Percentiles rank a stretch among this genome's conserved stretches.
Evolutionary conservation across 2,113 vertebrate genomes (phyloP).

Genomic region (Tachysurus vachellii): DNA sequence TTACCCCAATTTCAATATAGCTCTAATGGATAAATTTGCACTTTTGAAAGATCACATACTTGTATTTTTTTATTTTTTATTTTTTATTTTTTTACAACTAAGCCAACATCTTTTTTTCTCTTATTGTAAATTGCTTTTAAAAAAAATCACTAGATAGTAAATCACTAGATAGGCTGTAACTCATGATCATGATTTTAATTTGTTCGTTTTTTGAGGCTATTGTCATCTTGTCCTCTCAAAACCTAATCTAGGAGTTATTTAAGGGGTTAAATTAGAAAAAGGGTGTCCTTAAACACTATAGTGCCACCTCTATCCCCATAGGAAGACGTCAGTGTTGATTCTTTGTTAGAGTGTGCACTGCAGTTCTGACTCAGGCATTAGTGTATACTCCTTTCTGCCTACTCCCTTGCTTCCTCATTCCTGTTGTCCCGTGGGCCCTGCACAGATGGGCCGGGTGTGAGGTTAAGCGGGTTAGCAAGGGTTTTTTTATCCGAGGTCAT

Average conservation of each 20-base stretch:
- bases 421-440: slow-evolving; percentile 19
- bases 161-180: too few relatives aligned
- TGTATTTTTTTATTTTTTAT: too few relatives aligned
- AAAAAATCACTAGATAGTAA: too few relatives aligned
- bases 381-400: slow-evolving; percentile 19
- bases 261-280: background rate
- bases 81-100: background rate
- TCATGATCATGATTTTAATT: background rate
- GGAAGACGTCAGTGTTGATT: background rate
- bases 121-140: background rate
- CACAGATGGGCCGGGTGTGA: slow-evolving; percentile 49
- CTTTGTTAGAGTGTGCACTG: slow-evolving; percentile 48
- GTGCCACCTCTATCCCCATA: background rate
- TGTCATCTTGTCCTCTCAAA: background rate
- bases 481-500: slow-evolving; percentile 49
- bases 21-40: background rate
- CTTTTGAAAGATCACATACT: background rate
- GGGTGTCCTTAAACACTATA: background rate
- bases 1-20: background rate
- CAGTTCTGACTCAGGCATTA: background rate
- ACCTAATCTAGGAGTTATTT: too few relatives aligned
- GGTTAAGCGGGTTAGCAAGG: slow-evolving; percentile 40
- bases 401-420: slow-evolving; percentile 6
- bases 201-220: background rate
- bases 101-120: background rate